These are phyloP conservation scores for Syrista parreyssii DNA, from an alignment of 2,888 invertebrate species.

Conservation along the genomic window DNA sequence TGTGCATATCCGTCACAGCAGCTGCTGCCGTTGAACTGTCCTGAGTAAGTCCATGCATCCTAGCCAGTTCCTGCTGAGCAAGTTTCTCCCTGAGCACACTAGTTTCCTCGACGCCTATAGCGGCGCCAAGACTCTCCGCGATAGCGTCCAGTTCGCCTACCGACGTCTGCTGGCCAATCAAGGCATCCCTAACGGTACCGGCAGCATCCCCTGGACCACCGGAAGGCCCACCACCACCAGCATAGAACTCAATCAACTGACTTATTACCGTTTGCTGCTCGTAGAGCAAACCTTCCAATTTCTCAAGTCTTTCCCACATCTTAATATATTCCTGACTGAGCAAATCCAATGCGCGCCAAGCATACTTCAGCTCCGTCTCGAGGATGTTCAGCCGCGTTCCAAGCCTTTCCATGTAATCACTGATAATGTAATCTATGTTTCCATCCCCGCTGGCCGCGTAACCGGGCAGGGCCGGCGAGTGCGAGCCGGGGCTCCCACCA, in stretches of 20 bases:
- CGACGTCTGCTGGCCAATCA: constrained; percentile 49
- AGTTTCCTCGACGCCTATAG: constrained; percentile 59
- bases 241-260: constrained; percentile 85
- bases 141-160: constrained; percentile 60
- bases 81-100: constrained; percentile 57
- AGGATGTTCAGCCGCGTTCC: constrained; percentile 87
- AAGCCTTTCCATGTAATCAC: constrained; percentile 91
- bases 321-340: constrained; percentile 92
- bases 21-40: constrained; percentile 47
- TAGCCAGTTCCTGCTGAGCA: constrained; percentile 57
- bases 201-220: constrained; percentile 34
- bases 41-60: constrained; percentile 55
- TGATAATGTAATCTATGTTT: constrained; percentile 79
- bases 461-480: constrained; percentile 48
- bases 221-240: constrained; percentile 67
- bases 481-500: constrained; percentile 48
- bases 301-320: constrained; percentile 93
- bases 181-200: constrained; percentile 47
- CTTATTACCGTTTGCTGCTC: constrained; percentile 93
- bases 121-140: constrained; percentile 57
- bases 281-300: constrained; percentile 85
- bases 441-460: constrained; percentile 45
- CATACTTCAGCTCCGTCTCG: constrained; percentile 91
- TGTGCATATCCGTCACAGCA: constrained; percentile 54
- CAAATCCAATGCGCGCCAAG: constrained; percentile 91